Conservation (phyloP, 2,888 invertebrate genomes). For the Hoplodrina ambigua region DNA sequence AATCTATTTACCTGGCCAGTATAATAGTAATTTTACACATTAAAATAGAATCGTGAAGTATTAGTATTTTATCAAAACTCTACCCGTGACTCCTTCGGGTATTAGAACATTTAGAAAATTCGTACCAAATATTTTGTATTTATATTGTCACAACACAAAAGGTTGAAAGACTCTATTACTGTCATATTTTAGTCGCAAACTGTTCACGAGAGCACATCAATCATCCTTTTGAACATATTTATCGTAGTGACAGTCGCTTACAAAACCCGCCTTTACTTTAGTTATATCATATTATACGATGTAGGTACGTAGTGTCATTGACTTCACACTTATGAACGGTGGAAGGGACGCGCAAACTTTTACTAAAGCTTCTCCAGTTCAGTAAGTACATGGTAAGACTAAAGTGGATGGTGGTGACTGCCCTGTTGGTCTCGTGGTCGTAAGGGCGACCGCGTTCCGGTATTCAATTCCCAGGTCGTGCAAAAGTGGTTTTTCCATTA, state of each 20-base stretch:
- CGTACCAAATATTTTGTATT: neutral
- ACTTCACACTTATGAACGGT: conserved; percentile 19
- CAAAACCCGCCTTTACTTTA: conserved; percentile 40
- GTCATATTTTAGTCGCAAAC: conserved; percentile 31
- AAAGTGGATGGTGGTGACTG: too few species aligned
- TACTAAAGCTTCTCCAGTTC: neutral
- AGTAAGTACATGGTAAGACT: neutral
- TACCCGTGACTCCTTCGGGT: too few species aligned
- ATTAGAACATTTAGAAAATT: neutral
- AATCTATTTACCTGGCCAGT: too few species aligned
- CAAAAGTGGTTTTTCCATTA: too few species aligned
- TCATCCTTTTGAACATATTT: conserved; percentile 56
- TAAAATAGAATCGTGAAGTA: too few species aligned
- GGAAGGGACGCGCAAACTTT: neutral
- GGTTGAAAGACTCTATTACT: conserved; percentile 12
- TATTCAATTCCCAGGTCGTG: too few species aligned
- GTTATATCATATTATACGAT: conserved; percentile 9
- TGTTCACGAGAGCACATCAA: conserved; percentile 58
- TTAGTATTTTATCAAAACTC: too few species aligned
- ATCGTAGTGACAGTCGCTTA: conserved; percentile 37
- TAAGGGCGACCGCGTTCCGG: too few species aligned
- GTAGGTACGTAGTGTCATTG: conserved; percentile 39
- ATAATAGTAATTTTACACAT: too few species aligned
- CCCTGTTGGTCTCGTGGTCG: too few species aligned
- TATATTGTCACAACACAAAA: conserved; percentile 21